Base-by-base conservation (phyloP, 2,888 invertebrate species). In the Gonocerus acuteangulatus region DNA sequence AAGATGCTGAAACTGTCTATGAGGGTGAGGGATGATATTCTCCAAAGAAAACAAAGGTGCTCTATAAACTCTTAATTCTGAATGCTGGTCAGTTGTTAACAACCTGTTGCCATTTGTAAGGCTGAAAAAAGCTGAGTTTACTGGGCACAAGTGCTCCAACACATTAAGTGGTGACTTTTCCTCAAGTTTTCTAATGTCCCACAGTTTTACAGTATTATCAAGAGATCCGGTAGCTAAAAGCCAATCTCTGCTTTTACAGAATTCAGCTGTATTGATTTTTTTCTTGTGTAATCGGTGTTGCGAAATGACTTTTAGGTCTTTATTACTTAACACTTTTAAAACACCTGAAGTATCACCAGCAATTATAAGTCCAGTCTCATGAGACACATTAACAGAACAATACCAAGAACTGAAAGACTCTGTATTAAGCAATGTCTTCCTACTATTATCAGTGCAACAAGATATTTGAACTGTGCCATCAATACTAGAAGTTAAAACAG, bases 1-100 rank as follows among this genome's bases (percentile, higher is more conserved):
- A 9, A 76, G 67, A 66, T 76, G 74, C 60, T 74, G 75, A 64
- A 75, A 76, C 64, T 72, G 73, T 18, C 75, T 69, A 66, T 76
- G 76, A 15, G 76, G 75, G 67, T 76, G 76, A 22, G 61, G 61
- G 22, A 76, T 73, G 0, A 67, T 69, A 19, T 66, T 70, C 62
- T 73, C 73, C 27, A 73, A 67, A n/a, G 67, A 65, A 72, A 74
- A 75, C 21, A 68, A 63, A 7, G 75, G 74, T 13, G 71, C 70
- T 16, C 62, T 59, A 67, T 74, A 75, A 34, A 66, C 66, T 49
- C 61, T 67, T 1, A 75, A 62, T 57, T 74, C 69, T 60, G 68
- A 70, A 23, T 70, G 66, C 64, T 75, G 74, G 65, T 76, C 75
- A 2, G 75, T 74, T 1, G 75, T 75, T 54, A 76, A 66, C 16